Evolutionary conservation across 2,113 vertebrate species (phyloP), one percentile per base, ranked within the genome.

Genomic region (Geococcyx californianus): DNA sequence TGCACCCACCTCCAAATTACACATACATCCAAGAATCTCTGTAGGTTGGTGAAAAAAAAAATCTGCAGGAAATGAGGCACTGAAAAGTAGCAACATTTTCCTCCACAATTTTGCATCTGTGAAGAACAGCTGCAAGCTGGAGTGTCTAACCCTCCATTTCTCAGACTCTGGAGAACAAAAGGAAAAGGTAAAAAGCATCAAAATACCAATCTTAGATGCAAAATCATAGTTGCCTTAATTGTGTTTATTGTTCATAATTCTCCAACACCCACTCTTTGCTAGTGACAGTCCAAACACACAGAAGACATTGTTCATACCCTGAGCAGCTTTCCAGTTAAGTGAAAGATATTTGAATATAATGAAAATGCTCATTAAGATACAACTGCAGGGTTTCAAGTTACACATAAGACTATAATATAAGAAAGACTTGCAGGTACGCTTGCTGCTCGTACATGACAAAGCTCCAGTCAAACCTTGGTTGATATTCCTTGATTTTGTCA

Each of bases 1-100:
- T 94, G 67, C 93, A 82, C 73, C 86, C 91, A 95, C 83, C 89
- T 81, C 86, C 93, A 78, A 89, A 92, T 94, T 94, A 96, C 86
- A 80, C 64, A 91, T 1, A 78, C 84, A 84, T 74, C 47, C 86
- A 94, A 94, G 91, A 97, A 97, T 95, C 84, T 94, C 86, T 68
- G 87, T 73, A 87, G 77, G 84, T 5, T 81, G 86, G 34, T 4
- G 12, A 33, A 69, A 13, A 58, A 66, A 77, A 51, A 59, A 17
- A 49, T 10, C 66, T 36, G 44, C 44, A 89, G 56, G 69, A 81
- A 90, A 90, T 3, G 11, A 92, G 45, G 52, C 38, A 24, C 51
- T n/a, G 42, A 86, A 90, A 90, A 88, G 56, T 40, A 78, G 24
- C 28, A 68, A 64, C 7, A 29, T 56, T 83, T 83, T 76, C 45